Base-by-base conservation (phyloP, 2,797 vertebrate species). In the Orientallactaga sibirica region DNA sequence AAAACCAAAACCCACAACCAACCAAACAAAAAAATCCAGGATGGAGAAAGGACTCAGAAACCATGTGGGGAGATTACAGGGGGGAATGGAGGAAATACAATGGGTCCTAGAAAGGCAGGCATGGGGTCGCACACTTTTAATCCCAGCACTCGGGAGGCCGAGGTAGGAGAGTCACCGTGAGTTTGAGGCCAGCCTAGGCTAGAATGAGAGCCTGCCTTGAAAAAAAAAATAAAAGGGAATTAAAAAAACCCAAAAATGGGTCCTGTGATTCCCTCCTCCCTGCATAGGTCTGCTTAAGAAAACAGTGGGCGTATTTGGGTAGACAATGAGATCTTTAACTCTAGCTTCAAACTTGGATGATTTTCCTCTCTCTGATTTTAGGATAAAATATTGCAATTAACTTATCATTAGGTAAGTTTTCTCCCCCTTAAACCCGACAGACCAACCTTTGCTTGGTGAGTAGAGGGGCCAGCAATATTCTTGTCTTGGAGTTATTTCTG, bases 401-500 rank as follows among this genome's bases (percentile, higher is more conserved):
- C 27, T 91, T 76, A 52, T 19, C 22, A 62, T 70, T 80, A 84
- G 20, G n/a, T 15, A 27, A 5, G 37, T 90, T 61, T 66, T 68
- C 0, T 19, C 2, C 29, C 20, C 66, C 66, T 71, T 93, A 22
- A 24, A 8, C 22, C 18, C 84, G 43, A 18, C 71, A 89, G 73
- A 52, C 18, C 4, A 86, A 16, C 29, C 55, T 92, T 90, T 52
- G n/a, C 75, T 94, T 74, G 33, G 37, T 29, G 67, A 55, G 70
- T 19, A 10, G 55, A 90, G 48, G 61, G 27, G 25, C 78, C 33
- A 91, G 78, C 52, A 80, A 87, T 22, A 24, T 58, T 64, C 20
- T 85, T 10, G 7, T 82, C 66, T 91, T 95, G 79, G 84, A 94
- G 29, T 75, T 83, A 41, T 94, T 95, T 89, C 10, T 85, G 70